Evolutionary conservation across 2,797 vertebrate species (phyloP), one percentile per base, ranked within the genome.

Genomic region (Craterocephalus amniculus): DNA sequence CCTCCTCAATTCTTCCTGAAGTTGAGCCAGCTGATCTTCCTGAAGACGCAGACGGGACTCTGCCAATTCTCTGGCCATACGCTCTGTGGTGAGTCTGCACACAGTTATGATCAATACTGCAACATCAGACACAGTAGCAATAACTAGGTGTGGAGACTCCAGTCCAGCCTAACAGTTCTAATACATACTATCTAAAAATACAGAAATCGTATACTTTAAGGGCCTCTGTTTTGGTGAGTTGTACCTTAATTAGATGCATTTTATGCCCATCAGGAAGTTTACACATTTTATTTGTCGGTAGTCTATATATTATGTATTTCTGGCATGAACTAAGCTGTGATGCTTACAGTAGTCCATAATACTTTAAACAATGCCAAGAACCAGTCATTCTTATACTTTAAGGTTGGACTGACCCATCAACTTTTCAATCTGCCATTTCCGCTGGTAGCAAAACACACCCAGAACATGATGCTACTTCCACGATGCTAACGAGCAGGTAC

Each of bases 1-100:
- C 26, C 84, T 91, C 36, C 95, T 92, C 56, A 98, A 92, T 73
- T 95, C 95, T 14, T 92, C 95, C 78, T 95, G 95, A 60, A 95
- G 85, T 22, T 92, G 94, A 48, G 87, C 88, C 83, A 98, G 90
- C 81, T 95, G 95, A 67, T 94, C 94, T 77, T 98, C 94, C 70
- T 95, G 86, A 8, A 94, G 89, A 0, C 78, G 91, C 54, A 95
- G 84, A 29, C 87, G 90, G 6, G 87, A 87, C 79, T 97, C 96
- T 0, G 81, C 78, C 64, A 86, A 86, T 45, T 95, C 95, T 81
- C 95, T 90, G 83, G 93, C 89, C 29, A 92, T 82, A 10, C 89
- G 93, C 84, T 94, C 81, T 63, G 93, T 92, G 2, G 90, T 83
- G 67, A 97, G 85, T 67, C 97, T 99, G 60, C 31, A 7, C 76